Evolutionary conservation across 1,140 invertebrate genomes (phyloP), one percentile per base, ranked within the genome.

Genomic region (Heliconius melpomene): DNA sequence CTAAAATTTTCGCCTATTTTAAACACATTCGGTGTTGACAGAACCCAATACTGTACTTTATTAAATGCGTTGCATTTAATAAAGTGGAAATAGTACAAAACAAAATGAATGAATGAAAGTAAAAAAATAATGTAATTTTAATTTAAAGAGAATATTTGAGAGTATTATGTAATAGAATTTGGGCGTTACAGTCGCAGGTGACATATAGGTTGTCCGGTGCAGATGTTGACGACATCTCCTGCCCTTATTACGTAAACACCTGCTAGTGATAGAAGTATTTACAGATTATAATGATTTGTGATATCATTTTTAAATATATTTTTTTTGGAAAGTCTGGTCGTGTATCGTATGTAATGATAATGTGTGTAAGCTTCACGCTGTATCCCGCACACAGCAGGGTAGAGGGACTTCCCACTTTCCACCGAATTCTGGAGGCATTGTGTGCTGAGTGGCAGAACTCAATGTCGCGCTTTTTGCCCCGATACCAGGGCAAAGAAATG

Each of bases 171-270:
- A 74, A 79, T 18, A 70, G 26, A 18, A 36, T 70, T 79, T 73
- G 72, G 36, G 73, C 8, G 66, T 26, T 74, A 74, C 46, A 70
- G 29, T 70, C n/a, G 74, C 57, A 29, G n/a, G 38, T 79, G 78
- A 72, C 78, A 75, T 74, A 38, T 20, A 74, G 54, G 36, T 50
- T 75, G 76, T 81, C 80, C 26, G n/a, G 13, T 16, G 32, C 80
- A 81, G 79, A 52, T 52, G n/a, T 50, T 66, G 72, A 40, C n/a
- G 72, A 52, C 72, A 79, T 18, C n/a, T n/a, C n/a, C 38, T 46
- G 60, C 75, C 29, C 29, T 52, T n/a, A 40, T 81, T 78, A 78
- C 75, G 73, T 74, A 78, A 81, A 70, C 57, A 70, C 40, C 78
- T 79, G 78, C 38, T 54, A 29, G 71, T 79, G 78, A 79, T 57